Conservation (phyloP, 2,797 vertebrate genomes). For the Intellagama lesueurii region DNA sequence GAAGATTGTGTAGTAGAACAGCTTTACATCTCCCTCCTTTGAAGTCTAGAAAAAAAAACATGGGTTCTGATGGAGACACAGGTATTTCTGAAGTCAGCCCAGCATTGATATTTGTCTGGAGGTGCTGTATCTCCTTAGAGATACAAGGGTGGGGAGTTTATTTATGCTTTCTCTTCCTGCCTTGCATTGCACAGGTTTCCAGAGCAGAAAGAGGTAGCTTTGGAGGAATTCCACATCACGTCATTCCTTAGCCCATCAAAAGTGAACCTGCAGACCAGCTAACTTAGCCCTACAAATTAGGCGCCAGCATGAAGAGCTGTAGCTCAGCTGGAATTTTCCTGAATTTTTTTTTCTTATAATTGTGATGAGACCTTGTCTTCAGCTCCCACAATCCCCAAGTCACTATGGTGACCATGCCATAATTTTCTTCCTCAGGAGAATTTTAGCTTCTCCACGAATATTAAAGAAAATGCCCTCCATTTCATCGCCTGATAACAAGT, state of each 20-base stretch:
- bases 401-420: background rate
- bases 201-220: background rate
- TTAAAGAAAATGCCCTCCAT: background rate
- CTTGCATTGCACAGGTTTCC: too few species aligned
- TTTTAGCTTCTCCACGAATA: background rate
- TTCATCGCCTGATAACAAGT: background rate
- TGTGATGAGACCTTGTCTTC: too few species aligned
- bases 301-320: too few species aligned
- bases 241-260: background rate
- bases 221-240: background rate
- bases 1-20: background rate
- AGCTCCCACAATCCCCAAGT: too few species aligned
- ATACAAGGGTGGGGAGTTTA: background rate
- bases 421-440: background rate
- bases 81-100: background rate
- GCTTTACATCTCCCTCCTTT: background rate
- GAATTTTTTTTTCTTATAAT: too few species aligned
- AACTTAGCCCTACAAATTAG: background rate
- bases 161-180: background rate
- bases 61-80: background rate
- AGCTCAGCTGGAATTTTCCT: too few species aligned
- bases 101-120: background rate
- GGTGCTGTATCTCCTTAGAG: background rate
- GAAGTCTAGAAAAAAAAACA: background rate
- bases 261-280: background rate